Conservation (phyloP, 1,140 invertebrate genomes). For the Leptopilina boulardi region DNA sequence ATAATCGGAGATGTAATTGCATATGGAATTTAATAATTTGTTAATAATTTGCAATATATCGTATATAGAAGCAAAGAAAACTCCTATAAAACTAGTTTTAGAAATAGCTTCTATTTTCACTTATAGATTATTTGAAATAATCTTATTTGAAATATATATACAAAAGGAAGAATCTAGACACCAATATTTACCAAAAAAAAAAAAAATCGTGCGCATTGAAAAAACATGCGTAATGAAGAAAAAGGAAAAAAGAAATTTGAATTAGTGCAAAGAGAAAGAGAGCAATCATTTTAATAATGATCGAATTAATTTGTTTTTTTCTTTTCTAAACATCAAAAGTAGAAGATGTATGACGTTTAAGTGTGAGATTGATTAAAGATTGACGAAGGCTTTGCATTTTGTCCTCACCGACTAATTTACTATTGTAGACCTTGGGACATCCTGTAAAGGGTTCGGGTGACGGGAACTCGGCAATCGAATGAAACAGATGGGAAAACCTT, state of each 20-base stretch:
- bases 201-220: no score
- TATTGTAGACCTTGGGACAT: constrained; percentile 77
- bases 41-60: no score
- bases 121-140: no score
- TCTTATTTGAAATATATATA: no score
- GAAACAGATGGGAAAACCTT: constrained; percentile 76
- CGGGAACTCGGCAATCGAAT: constrained; percentile 74
- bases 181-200: no score
- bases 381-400: constrained; percentile 25
- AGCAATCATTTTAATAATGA: not conserved
- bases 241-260: not conserved
- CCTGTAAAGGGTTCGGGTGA: constrained; percentile 74
- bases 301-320: constrained; percentile 18
- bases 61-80: no score
- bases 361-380: constrained; percentile 34
- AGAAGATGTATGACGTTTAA: constrained; percentile 50
- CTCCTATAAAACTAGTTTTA: no score
- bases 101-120: no score
- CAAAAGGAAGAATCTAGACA: no score
- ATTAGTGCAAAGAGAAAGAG: not conserved
- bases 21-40: no score
- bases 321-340: constrained; percentile 48
- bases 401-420: constrained; percentile 74
- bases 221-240: no score
- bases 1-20: no score